These are phyloP conservation scores for Abramis brama DNA, from an alignment of 2,113 vertebrate genomes.

Conservation along the genomic window DNA sequence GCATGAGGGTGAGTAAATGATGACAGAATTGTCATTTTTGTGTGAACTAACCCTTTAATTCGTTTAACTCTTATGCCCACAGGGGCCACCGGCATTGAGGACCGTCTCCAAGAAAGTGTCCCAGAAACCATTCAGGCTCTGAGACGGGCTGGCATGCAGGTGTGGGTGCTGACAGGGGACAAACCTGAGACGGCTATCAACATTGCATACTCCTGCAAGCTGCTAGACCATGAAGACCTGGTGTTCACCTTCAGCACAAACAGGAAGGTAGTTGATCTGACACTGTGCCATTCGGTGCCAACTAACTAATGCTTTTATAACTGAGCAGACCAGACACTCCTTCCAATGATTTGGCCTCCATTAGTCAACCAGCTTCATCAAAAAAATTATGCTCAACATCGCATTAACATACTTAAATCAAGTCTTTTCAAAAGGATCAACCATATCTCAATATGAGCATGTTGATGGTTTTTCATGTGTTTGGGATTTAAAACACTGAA, in stretches of 20 bases:
- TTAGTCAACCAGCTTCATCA: neutral
- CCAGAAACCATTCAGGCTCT: constrained; percentile 87
- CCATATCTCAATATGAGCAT: neutral
- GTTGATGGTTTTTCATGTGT: neutral
- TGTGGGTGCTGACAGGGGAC: constrained; percentile 96
- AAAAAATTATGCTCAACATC: neutral
- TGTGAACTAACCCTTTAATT: too few relatives aligned
- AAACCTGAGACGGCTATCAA: constrained; percentile 95
- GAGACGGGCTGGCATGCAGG: constrained; percentile 87
- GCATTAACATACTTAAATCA: neutral
- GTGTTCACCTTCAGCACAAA: constrained; percentile 90
- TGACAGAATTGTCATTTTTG: too few relatives aligned
- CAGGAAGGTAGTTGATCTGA: constrained; percentile 78
- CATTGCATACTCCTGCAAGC: constrained; percentile 90
- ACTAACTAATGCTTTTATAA: neutral
- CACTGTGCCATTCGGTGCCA: neutral
- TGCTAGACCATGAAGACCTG: constrained; percentile 84
- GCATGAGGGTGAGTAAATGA: too few relatives aligned
- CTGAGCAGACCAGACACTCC: neutral
- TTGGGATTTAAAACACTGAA: constrained; percentile 10
- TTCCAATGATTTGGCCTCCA: neutral
- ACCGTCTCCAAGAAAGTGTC: constrained; percentile 90
- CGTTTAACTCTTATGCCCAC: neutral
- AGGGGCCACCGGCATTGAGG: constrained; percentile 96
- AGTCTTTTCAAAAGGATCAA: neutral